Evolutionary conservation across 2,113 vertebrate genomes (phyloP), one percentile per base, ranked within the genome.

Genomic region (Scomber japonicus): DNA sequence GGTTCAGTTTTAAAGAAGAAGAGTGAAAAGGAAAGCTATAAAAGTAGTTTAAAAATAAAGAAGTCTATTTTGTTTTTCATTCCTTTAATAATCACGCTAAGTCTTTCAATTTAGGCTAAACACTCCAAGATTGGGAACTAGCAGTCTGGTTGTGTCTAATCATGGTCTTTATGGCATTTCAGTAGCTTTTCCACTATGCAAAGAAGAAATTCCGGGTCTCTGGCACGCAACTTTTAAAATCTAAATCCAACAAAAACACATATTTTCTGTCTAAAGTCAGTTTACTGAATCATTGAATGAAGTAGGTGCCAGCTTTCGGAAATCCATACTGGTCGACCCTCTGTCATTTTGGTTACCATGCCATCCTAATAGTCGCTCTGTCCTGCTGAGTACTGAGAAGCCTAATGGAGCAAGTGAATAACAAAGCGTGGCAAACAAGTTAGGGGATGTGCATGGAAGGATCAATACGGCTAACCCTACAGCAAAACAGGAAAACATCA

Each of bases 391-490:
- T 45, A 48, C 78, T 45, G 27, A 77, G 59, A 66, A 75, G 63
- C 65, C 73, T 82, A 75, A 81, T 49, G 24, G 67, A 86, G 59
- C 64, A 46, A 46, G 87, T 68, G 84, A 86, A 88, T 73, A 90
- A 90, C 81, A 88, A 81, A 81, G 73, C 71, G 85, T 57, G 48
- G 46, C 54, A 87, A 85, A 80, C 57, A 19, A 72, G 68, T 71
- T 60, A 31, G 68, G 16, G 55, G 68, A 87, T 13, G 65, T 75
- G 69, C 4, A 56, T 11, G 61, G 72, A 27, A 57, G 62, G 68
- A 91, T 93, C 88, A 16, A 92, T 90, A 72, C 16, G 51, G 59
- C 80, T 51, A 31, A 71, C 50, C 80, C 73, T 71, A 56, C 60
- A 82, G 80, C 83, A 75, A 70, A 79, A 75, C 80, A 71, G 61